phyloP scores from a whole-genome alignment of 2,888 invertebrate genomes.

The Hanleya hanleyi region DNA sequence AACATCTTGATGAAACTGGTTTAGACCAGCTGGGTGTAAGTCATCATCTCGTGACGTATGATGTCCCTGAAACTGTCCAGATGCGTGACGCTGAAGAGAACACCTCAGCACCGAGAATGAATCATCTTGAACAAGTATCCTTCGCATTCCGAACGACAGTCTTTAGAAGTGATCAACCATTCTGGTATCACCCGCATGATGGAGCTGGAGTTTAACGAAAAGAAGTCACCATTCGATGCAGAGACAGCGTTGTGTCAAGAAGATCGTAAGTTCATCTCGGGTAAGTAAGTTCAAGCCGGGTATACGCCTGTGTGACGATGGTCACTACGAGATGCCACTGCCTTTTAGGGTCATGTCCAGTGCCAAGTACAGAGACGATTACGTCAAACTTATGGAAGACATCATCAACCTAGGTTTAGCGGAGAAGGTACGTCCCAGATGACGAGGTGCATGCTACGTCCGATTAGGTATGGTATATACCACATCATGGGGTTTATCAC shows the following conservation, averaged over 20 bases:
- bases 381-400: slow-evolving; percentile 10
- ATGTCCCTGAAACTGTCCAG: too few relatives aligned
- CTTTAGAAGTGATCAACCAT: neutral
- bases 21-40: neutral
- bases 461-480: slow-evolving; percentile 18
- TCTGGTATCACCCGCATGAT: neutral
- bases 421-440: slow-evolving; percentile 10
- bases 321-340: slow-evolving; percentile 17
- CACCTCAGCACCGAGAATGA: too few relatives aligned
- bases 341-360: slow-evolving; percentile 11
- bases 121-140: neutral
- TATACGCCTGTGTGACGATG: neutral
- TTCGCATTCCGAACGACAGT: neutral
- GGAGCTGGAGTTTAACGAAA: neutral
- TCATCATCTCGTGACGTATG: neutral
- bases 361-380: neutral
- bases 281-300: neutral
- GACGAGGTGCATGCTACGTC: neutral
- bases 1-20: neutral
- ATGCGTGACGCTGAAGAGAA: too few relatives aligned
- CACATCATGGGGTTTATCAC: slow-evolving; percentile 15
- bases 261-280: neutral
- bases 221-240: neutral
- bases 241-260: neutral
- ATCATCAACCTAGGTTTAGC: slow-evolving; percentile 21